Evolutionary conservation across 1,140 invertebrate species (phyloP), one percentile per base, ranked within the genome.

Genomic region (Cyclargus thomasi): DNA sequence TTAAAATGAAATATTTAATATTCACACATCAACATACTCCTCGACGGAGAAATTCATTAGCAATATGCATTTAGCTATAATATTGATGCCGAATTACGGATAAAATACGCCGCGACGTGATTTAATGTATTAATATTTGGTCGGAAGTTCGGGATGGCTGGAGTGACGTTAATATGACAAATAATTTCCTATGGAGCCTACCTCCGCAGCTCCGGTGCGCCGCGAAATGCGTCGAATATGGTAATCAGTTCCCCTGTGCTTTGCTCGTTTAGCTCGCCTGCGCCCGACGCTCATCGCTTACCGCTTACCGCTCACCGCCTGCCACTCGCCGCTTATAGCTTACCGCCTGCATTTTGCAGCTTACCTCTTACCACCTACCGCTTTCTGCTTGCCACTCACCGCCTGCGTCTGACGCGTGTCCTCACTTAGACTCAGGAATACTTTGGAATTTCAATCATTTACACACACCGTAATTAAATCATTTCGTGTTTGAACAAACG

Each of bases 141-240:
- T 72, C 74, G 70, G 78, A 81, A 83, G 82, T 74, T 83, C 73
- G 69, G 57, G 69, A 69, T 29, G 57, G 70, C 70, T 29, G 68
- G 76, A 82, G 76, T 85, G 84, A 86, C 84, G 79, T 86, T 86
- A 86, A 86, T 86, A 85, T 86, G 84, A 86, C 84, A 86, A 85
- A 85, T 85, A 81, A 86, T 86, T 83, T 81, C 78, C 78, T 78
- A 71, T 70, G 72, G 80, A 81, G 84, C 84, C 81, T 81, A 86
- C 80, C 73, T 74, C 65, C 72, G 72, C 81, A 85, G 79, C 73
- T 74, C 65, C 72, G 72, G 76, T 71, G 77, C 64, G 71, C 69
- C 74, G 74, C 73, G 81, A 81, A 86, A 83, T 80, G 81, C 75
- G 81, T 83, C 80, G 81, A 85, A 86, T 86, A 86, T 84, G 84